A percentile compares a stretch with the other conserved stretches of the same genome.
These are phyloP conservation scores for Indri indri DNA, from an alignment of 2,113 vertebrate species.

Conservation along the genomic window DNA sequence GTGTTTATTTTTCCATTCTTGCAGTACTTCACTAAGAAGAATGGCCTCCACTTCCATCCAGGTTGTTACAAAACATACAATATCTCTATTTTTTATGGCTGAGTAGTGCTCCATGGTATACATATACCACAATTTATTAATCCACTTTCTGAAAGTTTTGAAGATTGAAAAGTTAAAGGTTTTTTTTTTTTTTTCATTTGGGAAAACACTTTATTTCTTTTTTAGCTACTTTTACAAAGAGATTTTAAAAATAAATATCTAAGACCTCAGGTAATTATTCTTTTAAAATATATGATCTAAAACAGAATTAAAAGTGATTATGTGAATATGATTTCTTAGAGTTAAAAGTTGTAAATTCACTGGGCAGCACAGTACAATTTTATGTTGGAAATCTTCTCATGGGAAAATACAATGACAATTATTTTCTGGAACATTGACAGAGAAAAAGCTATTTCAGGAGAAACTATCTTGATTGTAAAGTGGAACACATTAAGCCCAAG, in stretches of 20 bases:
- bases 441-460: constrained; percentile 1
- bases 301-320: not conserved
- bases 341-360: constrained; percentile 17
- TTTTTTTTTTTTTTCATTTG: not conserved
- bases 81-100: too few relatives aligned
- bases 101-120: too few relatives aligned
- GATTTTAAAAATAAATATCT: not conserved
- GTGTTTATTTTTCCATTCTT: too few relatives aligned
- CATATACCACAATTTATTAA: too few relatives aligned
- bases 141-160: not conserved
- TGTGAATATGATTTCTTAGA: not conserved
- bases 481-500: not conserved
- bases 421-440: constrained; percentile 23
- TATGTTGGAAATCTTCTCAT: not conserved
- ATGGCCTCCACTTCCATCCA: too few relatives aligned
- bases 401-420: constrained; percentile 33
- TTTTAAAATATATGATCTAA: not conserved
- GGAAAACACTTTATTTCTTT: not conserved
- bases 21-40: too few relatives aligned
- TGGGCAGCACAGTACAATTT: not conserved
- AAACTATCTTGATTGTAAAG: constrained; percentile 13
- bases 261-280: not conserved
- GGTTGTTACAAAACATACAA: too few relatives aligned
- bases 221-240: not conserved
- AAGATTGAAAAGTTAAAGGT: not conserved